phyloP scores from a whole-genome alignment of 2,113 vertebrate species.

The Macroglossus sobrinus region DNA sequence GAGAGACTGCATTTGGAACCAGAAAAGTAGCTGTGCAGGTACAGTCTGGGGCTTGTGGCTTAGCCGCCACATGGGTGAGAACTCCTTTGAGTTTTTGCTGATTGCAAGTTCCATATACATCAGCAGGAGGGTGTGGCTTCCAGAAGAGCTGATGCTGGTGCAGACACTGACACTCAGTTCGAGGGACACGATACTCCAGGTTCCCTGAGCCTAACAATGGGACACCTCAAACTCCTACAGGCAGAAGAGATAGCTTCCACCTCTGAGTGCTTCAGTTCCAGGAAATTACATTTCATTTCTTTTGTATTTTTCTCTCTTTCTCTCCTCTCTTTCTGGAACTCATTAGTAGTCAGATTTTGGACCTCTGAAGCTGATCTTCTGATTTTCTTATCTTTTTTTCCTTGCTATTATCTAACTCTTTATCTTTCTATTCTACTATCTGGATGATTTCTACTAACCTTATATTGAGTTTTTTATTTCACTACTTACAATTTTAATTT shows the following conservation, averaged over 20 bases:
- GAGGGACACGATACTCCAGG: neutral
- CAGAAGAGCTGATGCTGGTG: neutral
- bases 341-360: neutral
- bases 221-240: neutral
- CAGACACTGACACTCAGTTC: neutral
- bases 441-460: neutral
- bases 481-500: constrained; percentile 15
- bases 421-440: neutral
- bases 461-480: neutral
- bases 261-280: neutral
- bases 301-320: neutral
- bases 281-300: neutral
- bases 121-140: neutral
- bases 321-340: neutral
- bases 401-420: neutral
- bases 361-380: neutral
- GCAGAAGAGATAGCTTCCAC: neutral
- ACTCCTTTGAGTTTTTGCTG: neutral
- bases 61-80: neutral
- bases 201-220: neutral
- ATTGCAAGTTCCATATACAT: neutral
- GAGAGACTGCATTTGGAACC: neutral
- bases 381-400: neutral
- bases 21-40: neutral
- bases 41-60: neutral